Percentiles rank a stretch among this genome's conserved stretches.
Evolutionary conservation across 2,888 invertebrate species (phyloP).

Genomic region (Hydrotaea cyrtoneurina): DNA sequence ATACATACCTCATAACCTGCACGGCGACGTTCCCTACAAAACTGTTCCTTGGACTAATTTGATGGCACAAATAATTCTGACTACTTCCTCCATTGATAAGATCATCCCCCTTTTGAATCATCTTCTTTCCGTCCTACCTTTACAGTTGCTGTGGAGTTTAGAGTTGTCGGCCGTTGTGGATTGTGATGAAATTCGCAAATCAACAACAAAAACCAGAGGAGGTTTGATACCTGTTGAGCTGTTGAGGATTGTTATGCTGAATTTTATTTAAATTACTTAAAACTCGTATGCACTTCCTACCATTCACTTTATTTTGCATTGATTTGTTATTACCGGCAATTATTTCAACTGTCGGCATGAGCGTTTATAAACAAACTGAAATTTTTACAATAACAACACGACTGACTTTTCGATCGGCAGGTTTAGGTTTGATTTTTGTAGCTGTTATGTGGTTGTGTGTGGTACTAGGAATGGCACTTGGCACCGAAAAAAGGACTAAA

Average conservation of each 20-base stretch:
- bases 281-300: conserved; percentile 59
- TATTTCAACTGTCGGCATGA: conserved; percentile 50
- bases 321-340: conserved; percentile 62
- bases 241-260: conserved; percentile 16
- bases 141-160: conserved; percentile 1
- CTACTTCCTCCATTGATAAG: conserved; percentile 51
- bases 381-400: conserved; percentile 27
- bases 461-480: no score
- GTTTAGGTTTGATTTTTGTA: no score
- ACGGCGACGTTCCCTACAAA: no score
- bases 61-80: conserved; percentile 36
- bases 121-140: conserved; percentile 62
- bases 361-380: conserved; percentile 29
- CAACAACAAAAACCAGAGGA: conserved; percentile 52
- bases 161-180: conserved; percentile 61
- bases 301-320: conserved; percentile 69
- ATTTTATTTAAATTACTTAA: not conserved
- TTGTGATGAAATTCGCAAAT: conserved; percentile 70
- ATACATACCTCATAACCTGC: conserved; percentile 56
- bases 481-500: no score
- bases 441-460: no score
- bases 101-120: conserved; percentile 68
- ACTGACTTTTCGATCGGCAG: not conserved
- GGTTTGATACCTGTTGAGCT: no score
- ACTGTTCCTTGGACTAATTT: not conserved